phyloP scores from a whole-genome alignment of 2,888 invertebrate species.

The Sarcophaga rosellei region DNA sequence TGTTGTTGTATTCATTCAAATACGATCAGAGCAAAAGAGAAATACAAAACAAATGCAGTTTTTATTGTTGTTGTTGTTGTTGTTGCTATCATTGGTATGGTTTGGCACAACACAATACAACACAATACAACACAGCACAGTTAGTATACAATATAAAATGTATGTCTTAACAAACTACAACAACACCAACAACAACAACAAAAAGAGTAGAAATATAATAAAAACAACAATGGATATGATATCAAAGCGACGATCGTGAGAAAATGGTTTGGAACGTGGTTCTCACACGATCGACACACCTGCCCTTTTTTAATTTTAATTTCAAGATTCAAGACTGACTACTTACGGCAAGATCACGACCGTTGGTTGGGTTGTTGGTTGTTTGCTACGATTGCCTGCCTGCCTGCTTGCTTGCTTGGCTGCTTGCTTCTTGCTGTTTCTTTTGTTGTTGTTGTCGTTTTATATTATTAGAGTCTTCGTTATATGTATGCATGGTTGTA shows the following conservation, averaged over 20 bases:
- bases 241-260: constrained; percentile 81
- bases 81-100: constrained; percentile 32
- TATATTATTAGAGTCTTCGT: background rate
- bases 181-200: background rate
- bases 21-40: constrained; percentile 19
- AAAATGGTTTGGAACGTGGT: constrained; percentile 82
- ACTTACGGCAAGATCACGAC: constrained; percentile 81
- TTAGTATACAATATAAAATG: constrained; percentile 25
- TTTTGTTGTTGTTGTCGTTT: background rate
- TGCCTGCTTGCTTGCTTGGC: background rate
- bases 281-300: constrained; percentile 82
- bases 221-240: constrained; percentile 64
- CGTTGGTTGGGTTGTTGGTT: constrained; percentile 66
- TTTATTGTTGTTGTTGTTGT: constrained; percentile 26
- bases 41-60: constrained; percentile 60
- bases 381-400: constrained; percentile 2
- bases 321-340: constrained; percentile 79
- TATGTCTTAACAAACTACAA: background rate
- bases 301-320: constrained; percentile 80
- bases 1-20: constrained; percentile 54
- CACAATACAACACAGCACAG: background rate
- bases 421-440: constrained; percentile 12
- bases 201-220: background rate
- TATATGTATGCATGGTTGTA: background rate
- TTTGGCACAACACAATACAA: constrained; percentile 29